Conservation (phyloP, 2,797 vertebrate genomes). For the Sphaeramia orbicularis region DNA sequence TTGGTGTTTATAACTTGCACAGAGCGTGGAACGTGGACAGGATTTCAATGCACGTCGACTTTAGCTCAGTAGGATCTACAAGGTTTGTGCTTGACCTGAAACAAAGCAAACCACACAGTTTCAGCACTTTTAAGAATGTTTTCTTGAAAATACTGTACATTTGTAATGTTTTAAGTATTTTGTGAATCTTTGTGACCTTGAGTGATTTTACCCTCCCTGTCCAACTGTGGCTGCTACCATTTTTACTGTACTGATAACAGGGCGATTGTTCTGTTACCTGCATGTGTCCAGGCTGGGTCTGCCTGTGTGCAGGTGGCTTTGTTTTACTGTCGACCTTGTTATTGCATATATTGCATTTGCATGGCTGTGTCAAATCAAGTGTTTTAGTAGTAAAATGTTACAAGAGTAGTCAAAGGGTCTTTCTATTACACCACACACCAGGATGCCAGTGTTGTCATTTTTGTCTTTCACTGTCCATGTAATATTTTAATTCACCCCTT, state of each 20-base stretch:
- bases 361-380: constrained; percentile 68
- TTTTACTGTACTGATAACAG: constrained; percentile 50
- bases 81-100: constrained; percentile 55
- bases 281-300: constrained; percentile 53
- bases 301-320: constrained; percentile 33
- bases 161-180: constrained; percentile 68
- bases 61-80: constrained; percentile 35
- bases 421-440: constrained; percentile 53
- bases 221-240: constrained; percentile 72
- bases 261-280: constrained; percentile 60
- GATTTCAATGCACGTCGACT: constrained; percentile 58
- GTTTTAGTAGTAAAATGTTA: constrained; percentile 56
- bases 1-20: constrained; percentile 63
- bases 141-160: constrained; percentile 72
- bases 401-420: constrained; percentile 34
- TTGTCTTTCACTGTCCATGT: constrained; percentile 51
- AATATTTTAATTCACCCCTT: constrained; percentile 65
- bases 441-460: constrained; percentile 62
- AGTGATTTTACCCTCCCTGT: constrained; percentile 69
- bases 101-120: constrained; percentile 74
- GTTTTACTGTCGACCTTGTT: constrained; percentile 47
- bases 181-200: constrained; percentile 70
- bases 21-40: constrained; percentile 54
- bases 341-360: constrained; percentile 62
- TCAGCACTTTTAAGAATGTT: constrained; percentile 80